Evolutionary conservation across 2,113 vertebrate species (phyloP), one percentile per base, ranked within the genome.

Genomic region (Phrynocephalus versicolor): DNA sequence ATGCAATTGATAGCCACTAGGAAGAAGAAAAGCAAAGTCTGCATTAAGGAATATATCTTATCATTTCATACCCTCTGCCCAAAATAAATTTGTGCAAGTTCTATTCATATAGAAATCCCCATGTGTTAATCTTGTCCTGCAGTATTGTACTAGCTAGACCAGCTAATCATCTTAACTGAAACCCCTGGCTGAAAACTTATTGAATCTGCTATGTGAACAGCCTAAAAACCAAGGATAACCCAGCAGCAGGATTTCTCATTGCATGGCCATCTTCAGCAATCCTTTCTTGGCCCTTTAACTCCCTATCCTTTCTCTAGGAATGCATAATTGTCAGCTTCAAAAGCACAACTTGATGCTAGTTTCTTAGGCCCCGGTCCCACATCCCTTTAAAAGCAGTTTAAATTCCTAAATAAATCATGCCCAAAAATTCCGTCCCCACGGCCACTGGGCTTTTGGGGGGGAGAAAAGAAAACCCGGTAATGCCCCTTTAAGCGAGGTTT

Each of bases 81-180:
- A 78, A 76, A 84, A 76, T 55, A 12, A 76, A 69, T 72, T 71
- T 90, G 41, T 35, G 81, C 85, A 88, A 90, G 76, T 55, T 80
- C 89, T 80, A 73, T 84, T 89, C 90, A 89, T 77, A 80, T 79
- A 88, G 70, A 87, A 88, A 89, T 70, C 89, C 85, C 76, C 58
- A 55, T 89, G 87, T 51, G 88, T 88, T 88, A 91, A 84, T 72
- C 45, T 55, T 91, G 83, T 85, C 90, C 83, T 85, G 81, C 74
- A 90, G 70, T 76, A 69, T 90, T 91, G 80, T 92, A 51, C 79
- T 90, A 76, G 55, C 79, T 90, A 76, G 55, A 87, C 70, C 81
- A 87, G 57, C 81, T 90, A 81, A 92, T 88, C 88, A 89, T 85
- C 87, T 88, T 90, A 87, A 51, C 86, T 73, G 76, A 87, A 93